These are phyloP conservation scores for Scaptomyza parva DNA, from an alignment of 2,888 invertebrate genomes.

Conservation along the genomic window DNA sequence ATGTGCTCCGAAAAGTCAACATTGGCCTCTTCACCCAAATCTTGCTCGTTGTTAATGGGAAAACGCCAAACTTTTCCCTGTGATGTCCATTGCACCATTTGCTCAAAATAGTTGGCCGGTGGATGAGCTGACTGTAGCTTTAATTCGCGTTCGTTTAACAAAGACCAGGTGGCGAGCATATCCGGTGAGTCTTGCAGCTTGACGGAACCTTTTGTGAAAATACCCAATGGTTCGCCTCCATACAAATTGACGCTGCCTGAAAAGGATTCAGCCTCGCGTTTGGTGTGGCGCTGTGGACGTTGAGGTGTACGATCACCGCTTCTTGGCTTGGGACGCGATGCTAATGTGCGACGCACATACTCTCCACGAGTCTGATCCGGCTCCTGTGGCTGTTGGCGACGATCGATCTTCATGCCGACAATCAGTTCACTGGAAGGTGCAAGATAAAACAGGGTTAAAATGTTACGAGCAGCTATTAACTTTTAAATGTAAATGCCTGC, in stretches of 20 bases:
- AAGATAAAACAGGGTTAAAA: background rate
- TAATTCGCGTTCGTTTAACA: slow-evolving; percentile 88
- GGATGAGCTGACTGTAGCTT: slow-evolving; percentile 89
- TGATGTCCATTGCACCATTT: slow-evolving; percentile 97
- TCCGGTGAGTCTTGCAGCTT: slow-evolving; percentile 69
- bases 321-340: slow-evolving; percentile 46
- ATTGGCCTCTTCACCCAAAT: slow-evolving; percentile 88
- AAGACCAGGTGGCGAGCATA: slow-evolving; percentile 89
- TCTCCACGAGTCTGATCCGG: slow-evolving; percentile 79
- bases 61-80: slow-evolving; percentile 98
- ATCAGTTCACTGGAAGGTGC: slow-evolving; percentile 88
- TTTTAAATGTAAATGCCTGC: slow-evolving; percentile 39
- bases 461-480: fast-evolving
- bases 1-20: slow-evolving; percentile 97
- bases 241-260: slow-evolving; percentile 88
- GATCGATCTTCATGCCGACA: slow-evolving; percentile 92
- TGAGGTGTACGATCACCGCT: slow-evolving; percentile 33
- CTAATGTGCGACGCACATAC: slow-evolving; percentile 84
- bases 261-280: slow-evolving; percentile 73
- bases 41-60: slow-evolving; percentile 98
- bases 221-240: slow-evolving; percentile 87
- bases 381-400: slow-evolving; percentile 74
- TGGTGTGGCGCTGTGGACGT: slow-evolving; percentile 53
- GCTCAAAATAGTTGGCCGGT: slow-evolving; percentile 95
- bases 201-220: slow-evolving; percentile 85